Base-by-base conservation (phyloP, 1,140 invertebrate species). In the Littorina saxatilis region DNA sequence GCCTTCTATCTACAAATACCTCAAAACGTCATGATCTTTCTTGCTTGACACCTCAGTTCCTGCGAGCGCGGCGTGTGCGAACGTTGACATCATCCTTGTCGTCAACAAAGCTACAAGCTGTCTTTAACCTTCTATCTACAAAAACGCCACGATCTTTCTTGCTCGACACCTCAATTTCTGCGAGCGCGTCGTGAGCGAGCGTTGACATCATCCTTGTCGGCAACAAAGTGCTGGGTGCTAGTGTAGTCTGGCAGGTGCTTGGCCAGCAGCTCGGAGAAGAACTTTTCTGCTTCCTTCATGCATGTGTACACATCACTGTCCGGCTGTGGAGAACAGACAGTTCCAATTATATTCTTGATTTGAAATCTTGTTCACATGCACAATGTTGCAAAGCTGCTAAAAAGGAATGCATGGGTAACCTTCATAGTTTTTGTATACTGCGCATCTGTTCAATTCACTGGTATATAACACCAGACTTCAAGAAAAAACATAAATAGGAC, bases 261-360 rank as follows among this genome's bases (percentile, higher is more conserved):
- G 27, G 78, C 75, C 32, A 90, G 75, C n/a, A 84, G 82, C 15
- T 88, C 84, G 3, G 82, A 81, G 61, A 89, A 88, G 17, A 85
- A 78, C 81, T 88, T 86, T 79, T 90, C 88, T 11, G 86, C 78
- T n/a, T 79, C 63, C n/a, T 82, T 61, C 79, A 88, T 89, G 80
- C 88, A 88, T n/a, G 82, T 68, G 79, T 85, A 88, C 1, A 90
- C 84, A 23, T 90, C 88, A 82, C 83, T 86, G 61, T 87, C 87
- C 29, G 81, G 75, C 88, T 89, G 87, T 15, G 82, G 82, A 20
- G 27, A 70, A 40, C n/a, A n/a, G n/a, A n/a, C n/a, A n/a, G n/a
- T n/a, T n/a, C n/a, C n/a, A n/a, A 63, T 74, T 35, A 76, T 81
- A 70, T 23, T 13, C 50, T 23, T 13, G 11, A 23, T 52, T 13